Conservation (phyloP, 2,113 vertebrate species). For the Rhea americana region DNA sequence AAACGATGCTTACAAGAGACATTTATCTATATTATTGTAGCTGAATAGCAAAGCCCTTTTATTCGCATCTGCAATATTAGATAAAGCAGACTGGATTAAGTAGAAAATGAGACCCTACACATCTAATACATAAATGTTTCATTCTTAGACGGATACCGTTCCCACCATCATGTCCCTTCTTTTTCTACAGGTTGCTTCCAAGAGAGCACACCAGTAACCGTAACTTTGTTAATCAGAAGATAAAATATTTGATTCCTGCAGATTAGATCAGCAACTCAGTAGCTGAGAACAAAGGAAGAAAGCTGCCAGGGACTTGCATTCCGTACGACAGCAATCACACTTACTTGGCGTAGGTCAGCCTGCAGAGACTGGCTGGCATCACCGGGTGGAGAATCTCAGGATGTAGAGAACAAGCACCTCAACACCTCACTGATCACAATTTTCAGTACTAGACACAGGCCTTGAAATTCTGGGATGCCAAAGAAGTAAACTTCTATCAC, state of each 20-base stretch:
- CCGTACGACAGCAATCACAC: not conserved
- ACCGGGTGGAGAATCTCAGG: not conserved
- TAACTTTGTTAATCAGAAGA: not conserved
- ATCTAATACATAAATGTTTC: not conserved
- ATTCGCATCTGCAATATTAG: not conserved
- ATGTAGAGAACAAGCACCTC: not conserved
- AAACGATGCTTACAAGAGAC: not conserved
- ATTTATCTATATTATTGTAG: not conserved
- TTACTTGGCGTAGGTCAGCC: not conserved
- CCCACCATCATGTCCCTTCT: not conserved
- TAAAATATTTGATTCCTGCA: not conserved
- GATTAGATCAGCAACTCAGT: not conserved
- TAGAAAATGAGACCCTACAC: not conserved
- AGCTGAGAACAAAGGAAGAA: not conserved
- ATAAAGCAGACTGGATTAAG: not conserved
- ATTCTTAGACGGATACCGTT: not conserved
- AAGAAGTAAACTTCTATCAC: not conserved
- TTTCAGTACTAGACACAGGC: not conserved
- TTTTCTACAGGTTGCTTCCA: not conserved
- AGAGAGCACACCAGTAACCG: not conserved
- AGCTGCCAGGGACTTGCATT: not conserved
- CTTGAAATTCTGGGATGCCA: not conserved
- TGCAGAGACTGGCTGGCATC: not conserved
- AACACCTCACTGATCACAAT: accelerated
- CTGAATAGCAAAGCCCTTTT: not conserved